These are phyloP conservation scores for Drosophila equinoxialis DNA, from an alignment of 1,140 invertebrate species.

Conservation along the genomic window DNA sequence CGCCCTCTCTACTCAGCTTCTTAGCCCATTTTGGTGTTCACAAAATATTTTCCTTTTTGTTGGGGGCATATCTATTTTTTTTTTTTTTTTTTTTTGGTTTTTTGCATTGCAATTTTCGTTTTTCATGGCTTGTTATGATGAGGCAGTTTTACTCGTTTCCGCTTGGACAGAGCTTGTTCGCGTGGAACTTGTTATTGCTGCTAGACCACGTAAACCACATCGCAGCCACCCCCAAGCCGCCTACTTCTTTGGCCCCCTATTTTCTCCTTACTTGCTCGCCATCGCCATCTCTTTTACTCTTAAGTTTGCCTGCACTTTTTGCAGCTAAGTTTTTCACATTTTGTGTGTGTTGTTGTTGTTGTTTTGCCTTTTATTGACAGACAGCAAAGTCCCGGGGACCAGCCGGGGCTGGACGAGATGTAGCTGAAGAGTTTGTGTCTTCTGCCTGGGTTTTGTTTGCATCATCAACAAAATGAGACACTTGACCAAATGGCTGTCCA, in stretches of 20 bases:
- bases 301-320: slow-evolving; percentile 42
- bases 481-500: slow-evolving; percentile 60
- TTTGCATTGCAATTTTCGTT: slow-evolving; percentile 51
- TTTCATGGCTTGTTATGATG: slow-evolving; percentile 44
- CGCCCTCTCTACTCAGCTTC: not conserved
- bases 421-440: slow-evolving; percentile 10
- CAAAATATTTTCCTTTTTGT: slow-evolving; percentile 6
- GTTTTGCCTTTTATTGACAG: slow-evolving; percentile 54
- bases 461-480: slow-evolving; percentile 73
- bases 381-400: slow-evolving; percentile 15
- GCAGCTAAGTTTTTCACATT: slow-evolving; percentile 31
- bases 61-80: not conserved
- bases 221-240: too few species aligned
- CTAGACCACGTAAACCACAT: slow-evolving; percentile 9
- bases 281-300: not conserved
- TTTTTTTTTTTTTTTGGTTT: slow-evolving; percentile 16
- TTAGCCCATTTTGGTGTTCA: slow-evolving; percentile 7
- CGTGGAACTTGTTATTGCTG: slow-evolving; percentile 69
- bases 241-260: too few species aligned
- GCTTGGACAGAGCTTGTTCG: slow-evolving; percentile 63
- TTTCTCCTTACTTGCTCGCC: not conserved
- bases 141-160: slow-evolving; percentile 57
- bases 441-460: slow-evolving; percentile 51
- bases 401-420: not conserved
- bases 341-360: not conserved